Evolutionary conservation across 2,113 vertebrate species (phyloP), one percentile per base, ranked within the genome.

Genomic region (Phycodurus eques): DNA sequence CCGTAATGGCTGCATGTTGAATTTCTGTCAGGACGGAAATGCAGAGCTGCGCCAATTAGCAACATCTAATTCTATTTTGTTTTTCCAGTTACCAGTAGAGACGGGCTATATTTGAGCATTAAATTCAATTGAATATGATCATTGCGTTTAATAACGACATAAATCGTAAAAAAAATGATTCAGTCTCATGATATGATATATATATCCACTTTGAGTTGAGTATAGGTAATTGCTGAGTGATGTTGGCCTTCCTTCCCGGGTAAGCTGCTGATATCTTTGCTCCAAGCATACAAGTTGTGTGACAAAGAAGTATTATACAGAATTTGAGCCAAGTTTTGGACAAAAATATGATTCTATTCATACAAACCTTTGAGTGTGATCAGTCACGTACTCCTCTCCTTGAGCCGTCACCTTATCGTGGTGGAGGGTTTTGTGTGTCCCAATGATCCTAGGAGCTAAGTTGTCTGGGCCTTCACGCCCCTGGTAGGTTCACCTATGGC

Each of bases 21-120:
- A 72, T 76, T 80, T 74, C 68, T 73, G 54, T 77, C 60, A 53
- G 66, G 35, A 75, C 77, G 68, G 77, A 85, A 78, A 88, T 72
- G 43, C 80, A 62, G 7, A 54, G 19, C 2, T 47, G 46, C 33
- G 70, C 64, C 71, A 69, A 73, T 79, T 77, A 68, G 62, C 27
- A 14, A 12, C 12, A 15, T 15, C 1, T 68, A 80, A 78, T 81
- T 75, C 20, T 47, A 64, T 78, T 80, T 78, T 67, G 44, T 12
- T 17, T 13, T 76, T 64, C 54, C 13, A 47, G 15, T 72, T 77
- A 70, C 63, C 56, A 65, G 67, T 22, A 49, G n/a, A 35, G 43
- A 66, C 11, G 12, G 35, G 12, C 51, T 54, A 64, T 70, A 73
- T 54, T 31, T 68, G 49, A 64, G 57, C 71, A 77, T 75, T 44